phyloP scores from a whole-genome alignment of 2,888 invertebrate species.

The Lordiphosa andalusiaca region DNA sequence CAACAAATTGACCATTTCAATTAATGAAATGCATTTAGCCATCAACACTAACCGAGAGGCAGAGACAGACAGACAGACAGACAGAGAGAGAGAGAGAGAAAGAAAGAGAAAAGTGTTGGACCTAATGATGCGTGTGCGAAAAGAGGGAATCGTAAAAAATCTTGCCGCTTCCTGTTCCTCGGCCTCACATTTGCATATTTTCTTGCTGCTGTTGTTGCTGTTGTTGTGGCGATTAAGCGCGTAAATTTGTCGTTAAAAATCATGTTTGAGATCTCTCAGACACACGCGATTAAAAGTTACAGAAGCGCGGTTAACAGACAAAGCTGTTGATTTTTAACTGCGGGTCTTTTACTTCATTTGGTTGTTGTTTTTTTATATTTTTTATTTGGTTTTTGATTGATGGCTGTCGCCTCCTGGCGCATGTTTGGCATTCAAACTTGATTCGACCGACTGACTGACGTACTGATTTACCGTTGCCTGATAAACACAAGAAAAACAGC shows the following conservation, averaged over 20 bases:
- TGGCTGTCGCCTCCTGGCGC: constrained; percentile 69
- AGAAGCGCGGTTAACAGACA: constrained; percentile 17
- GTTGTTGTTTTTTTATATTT: constrained; percentile 36
- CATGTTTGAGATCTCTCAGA: constrained; percentile 48
- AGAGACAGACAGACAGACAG: constrained; percentile 6
- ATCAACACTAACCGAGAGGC: constrained; percentile 42
- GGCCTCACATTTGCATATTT: constrained; percentile 66
- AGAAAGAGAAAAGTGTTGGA: constrained; percentile 43
- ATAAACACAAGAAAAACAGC: constrained; percentile 31
- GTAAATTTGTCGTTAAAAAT: constrained; percentile 74
- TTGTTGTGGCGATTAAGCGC: constrained; percentile 64
- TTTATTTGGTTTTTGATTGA: constrained; percentile 64
- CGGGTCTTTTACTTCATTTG: constrained; percentile 31
- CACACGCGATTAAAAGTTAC: constrained; percentile 28
- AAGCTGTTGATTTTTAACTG: constrained; percentile 54
- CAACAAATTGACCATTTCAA: constrained; percentile 70
- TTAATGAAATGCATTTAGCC: constrained; percentile 72
- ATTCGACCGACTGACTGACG: constrained; percentile 50
- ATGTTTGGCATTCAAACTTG: constrained; percentile 56
- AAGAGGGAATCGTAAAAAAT: constrained; percentile 25
- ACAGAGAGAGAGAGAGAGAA: not conserved
- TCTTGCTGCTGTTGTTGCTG: constrained; percentile 52
- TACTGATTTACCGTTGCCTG: constrained; percentile 68
- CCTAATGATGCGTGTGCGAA: constrained; percentile 51
- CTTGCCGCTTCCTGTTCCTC: constrained; percentile 14